These are phyloP conservation scores for Meliscaeva auricollis DNA, from an alignment of 2,888 invertebrate genomes.

Conservation along the genomic window DNA sequence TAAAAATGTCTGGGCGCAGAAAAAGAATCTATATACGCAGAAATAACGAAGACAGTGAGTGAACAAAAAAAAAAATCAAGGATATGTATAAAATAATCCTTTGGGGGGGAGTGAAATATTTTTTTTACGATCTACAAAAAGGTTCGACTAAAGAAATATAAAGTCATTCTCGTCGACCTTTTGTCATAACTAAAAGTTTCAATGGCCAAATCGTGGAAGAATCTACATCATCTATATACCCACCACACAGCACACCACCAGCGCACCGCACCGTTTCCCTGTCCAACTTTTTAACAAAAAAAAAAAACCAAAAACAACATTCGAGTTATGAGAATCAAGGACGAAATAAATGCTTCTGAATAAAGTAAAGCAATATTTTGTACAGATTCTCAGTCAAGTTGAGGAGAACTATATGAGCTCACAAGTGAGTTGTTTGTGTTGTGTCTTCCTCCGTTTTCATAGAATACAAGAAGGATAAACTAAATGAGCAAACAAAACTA, in stretches of 20 bases:
- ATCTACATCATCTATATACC: background rate
- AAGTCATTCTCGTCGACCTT: constrained; percentile 68
- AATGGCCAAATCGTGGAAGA: constrained; percentile 61
- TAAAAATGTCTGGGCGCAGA: constrained; percentile 57
- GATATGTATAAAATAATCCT: constrained; percentile 39
- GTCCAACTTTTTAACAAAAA: no score
- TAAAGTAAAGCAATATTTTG: constrained; percentile 8
- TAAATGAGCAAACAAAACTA: constrained; percentile 74
- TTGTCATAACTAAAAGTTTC: constrained; percentile 72
- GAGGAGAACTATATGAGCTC: constrained; percentile 36
- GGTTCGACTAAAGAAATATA: constrained; percentile 70
- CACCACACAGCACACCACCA: background rate
- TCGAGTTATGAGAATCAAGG: constrained; percentile 50
- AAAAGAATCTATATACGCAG: constrained; percentile 38
- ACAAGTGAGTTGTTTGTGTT: constrained; percentile 59
- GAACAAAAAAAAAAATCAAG: constrained; percentile 29
- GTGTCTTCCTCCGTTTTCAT: constrained; percentile 4
- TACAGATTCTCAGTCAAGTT: constrained; percentile 24
- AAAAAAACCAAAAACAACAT: constrained; percentile 11
- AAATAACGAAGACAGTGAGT: background rate
- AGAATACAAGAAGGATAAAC: constrained; percentile 49
- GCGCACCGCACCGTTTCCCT: no score
- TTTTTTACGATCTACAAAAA: constrained; percentile 69
- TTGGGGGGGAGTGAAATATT: constrained; percentile 1
- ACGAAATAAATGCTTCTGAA: constrained; percentile 39